Evolutionary conservation across 1,140 invertebrate species (phyloP), one percentile per base, ranked within the genome.

Genomic region (Episyrphus balteatus): DNA sequence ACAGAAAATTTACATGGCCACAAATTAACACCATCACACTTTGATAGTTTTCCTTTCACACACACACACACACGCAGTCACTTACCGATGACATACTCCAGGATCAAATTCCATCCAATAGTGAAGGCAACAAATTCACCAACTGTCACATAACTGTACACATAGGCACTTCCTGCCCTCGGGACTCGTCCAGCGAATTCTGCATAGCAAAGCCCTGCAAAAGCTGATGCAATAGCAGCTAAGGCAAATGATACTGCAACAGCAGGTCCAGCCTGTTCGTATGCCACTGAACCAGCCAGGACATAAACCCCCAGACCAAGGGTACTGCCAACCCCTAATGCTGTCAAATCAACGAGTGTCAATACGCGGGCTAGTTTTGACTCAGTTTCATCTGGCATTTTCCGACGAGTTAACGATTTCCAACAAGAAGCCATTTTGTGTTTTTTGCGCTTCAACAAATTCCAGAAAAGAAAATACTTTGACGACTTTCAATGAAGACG

Each of bases 301-400:
- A 93, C 86, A 65, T 92, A 94, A 7, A 92, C 85, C 1, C 89
- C 89, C 13, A 92, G 73, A 0, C 89, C 90, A 1, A 94, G 70
- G 0, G 89, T 92, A 44, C 83, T 81, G 1, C 89, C 89, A 13
- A 92, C 82, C 0, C 88, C 86, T 6, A 91, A 68, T 0, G 79
- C 78, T 0, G 81, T 86, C 1, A 91, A 71, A 66, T 91, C 86
- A n/a, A 86, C 51, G 0, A 86, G 68, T 1, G 75, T 79, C 10
- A 92, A 70, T 12, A 84, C 84, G 54, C 87, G 64, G 0, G 78
- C 76, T 38, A 92, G 69, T 55, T 79, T 73, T 0, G 76, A 75
- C 10, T 73, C 67, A 8, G 65, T 69, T 1, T 59, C 51, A 11
- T 73, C 66, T 49, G 38, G 34, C 18, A 11, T 21, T 21, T 69